Conservation (phyloP, 2,888 invertebrate species). For the Cheilosia soror region DNA sequence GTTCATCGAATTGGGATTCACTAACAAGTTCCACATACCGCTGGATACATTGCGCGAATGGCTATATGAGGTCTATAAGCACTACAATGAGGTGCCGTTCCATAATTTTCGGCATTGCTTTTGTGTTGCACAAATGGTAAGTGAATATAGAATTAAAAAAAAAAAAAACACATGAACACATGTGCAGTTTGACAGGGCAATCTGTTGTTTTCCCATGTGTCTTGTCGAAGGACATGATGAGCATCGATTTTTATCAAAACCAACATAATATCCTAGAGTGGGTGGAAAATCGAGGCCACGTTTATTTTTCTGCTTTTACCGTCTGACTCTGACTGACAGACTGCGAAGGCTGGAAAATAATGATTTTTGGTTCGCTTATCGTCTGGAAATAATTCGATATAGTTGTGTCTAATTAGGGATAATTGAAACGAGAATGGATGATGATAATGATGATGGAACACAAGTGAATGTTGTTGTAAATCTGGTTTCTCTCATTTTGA, state of each 20-base stretch:
- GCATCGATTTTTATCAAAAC: constrained; percentile 55
- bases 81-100: constrained; percentile 94
- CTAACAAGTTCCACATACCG: constrained; percentile 90
- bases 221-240: constrained; percentile 16
- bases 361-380: constrained; percentile 62
- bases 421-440: constrained; percentile 54
- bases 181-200: too few relatives aligned
- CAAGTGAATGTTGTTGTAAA: neutral
- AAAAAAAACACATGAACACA: too few relatives aligned
- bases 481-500: neutral
- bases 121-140: constrained; percentile 94
- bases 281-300: neutral
- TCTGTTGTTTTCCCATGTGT: constrained; percentile 1
- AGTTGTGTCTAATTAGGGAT: constrained; percentile 67
- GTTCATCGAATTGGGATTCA: constrained; percentile 91
- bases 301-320: neutral
- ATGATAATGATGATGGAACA: constrained; percentile 16
- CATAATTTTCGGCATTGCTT: constrained; percentile 95
- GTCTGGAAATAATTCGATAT: constrained; percentile 61
- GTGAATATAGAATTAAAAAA: constrained; percentile 78
- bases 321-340: constrained; percentile 15
- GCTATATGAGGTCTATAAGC: constrained; percentile 90
- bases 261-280: neutral
- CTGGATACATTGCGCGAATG: constrained; percentile 88
- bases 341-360: constrained; percentile 48